These are phyloP conservation scores for Drosophila sproati DNA, from an alignment of 1,140 invertebrate genomes.

Conservation along the genomic window DNA sequence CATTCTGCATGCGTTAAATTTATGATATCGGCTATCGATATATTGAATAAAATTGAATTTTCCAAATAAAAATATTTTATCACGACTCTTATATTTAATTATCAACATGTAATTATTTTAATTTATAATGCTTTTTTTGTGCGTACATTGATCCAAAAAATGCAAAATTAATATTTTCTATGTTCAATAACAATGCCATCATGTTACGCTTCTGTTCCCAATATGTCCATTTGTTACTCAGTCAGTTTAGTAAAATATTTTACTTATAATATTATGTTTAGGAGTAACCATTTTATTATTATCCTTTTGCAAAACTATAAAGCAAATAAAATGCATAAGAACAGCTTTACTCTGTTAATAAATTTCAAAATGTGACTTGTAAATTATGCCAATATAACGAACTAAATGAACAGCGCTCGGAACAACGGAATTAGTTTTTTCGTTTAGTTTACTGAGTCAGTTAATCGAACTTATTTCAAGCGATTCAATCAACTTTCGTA, in stretches of 20 bases:
- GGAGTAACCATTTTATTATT: too few relatives aligned
- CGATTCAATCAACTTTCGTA: background rate
- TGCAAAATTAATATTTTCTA: too few relatives aligned
- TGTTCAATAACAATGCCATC: too few relatives aligned
- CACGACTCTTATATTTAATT: too few relatives aligned
- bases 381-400: background rate
- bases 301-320: too few relatives aligned
- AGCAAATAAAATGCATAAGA: background rate
- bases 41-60: background rate
- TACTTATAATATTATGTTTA: too few relatives aligned
- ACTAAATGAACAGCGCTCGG: background rate
- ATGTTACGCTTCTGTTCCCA: too few relatives aligned
- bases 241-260: too few relatives aligned
- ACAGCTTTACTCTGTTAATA: background rate
- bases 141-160: too few relatives aligned
- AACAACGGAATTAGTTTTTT: background rate
- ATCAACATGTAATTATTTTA: too few relatives aligned
- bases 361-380: background rate
- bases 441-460: background rate
- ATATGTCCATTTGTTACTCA: too few relatives aligned
- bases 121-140: too few relatives aligned
- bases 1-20: background rate
- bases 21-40: background rate
- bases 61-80: background rate
- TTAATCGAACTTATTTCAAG: conserved; percentile 3